phyloP scores from a whole-genome alignment of 2,888 invertebrate species.

The Hemithea aestivaria region DNA sequence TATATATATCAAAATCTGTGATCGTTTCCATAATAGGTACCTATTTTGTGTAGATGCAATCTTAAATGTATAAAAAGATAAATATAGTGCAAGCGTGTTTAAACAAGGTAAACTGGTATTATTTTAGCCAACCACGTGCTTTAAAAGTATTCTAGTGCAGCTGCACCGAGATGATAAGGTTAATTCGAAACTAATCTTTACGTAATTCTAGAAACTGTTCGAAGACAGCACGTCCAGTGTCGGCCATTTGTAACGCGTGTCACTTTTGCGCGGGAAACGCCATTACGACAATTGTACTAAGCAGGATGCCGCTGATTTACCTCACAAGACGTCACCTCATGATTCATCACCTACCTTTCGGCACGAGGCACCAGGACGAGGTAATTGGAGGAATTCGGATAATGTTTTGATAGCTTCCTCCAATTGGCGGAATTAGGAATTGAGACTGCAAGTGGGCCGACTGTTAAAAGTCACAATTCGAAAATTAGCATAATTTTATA shows the following conservation, averaged over 20 bases:
- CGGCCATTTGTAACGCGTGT: constrained; percentile 36
- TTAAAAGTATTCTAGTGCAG: too few relatives aligned
- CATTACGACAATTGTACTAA: constrained; percentile 57
- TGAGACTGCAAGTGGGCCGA: constrained; percentile 1
- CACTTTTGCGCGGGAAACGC: constrained; percentile 59
- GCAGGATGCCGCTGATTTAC: constrained; percentile 66
- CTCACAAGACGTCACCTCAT: constrained; percentile 22
- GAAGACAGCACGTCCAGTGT: constrained; percentile 6
- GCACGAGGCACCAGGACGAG: constrained; percentile 42
- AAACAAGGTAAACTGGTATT: too few relatives aligned
- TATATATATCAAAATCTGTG: too few relatives aligned
- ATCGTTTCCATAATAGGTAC: too few relatives aligned
- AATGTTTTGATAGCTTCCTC: constrained; percentile 2
- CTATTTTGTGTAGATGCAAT: too few relatives aligned
- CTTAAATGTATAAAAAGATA: too few relatives aligned
- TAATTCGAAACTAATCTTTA: too few relatives aligned
- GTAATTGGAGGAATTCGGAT: constrained; percentile 21
- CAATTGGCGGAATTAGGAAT: constrained; percentile 3
- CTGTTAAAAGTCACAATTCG: constrained; percentile 3
- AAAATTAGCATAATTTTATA: too few relatives aligned
- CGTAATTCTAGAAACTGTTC: background rate
- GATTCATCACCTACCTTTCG: constrained; percentile 36
- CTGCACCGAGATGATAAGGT: too few relatives aligned
- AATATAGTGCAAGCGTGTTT: too few relatives aligned
- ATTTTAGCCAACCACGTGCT: too few relatives aligned